Base-by-base conservation (phyloP, 2,113 vertebrate genomes). In the Thalassoma bifasciatum region DNA sequence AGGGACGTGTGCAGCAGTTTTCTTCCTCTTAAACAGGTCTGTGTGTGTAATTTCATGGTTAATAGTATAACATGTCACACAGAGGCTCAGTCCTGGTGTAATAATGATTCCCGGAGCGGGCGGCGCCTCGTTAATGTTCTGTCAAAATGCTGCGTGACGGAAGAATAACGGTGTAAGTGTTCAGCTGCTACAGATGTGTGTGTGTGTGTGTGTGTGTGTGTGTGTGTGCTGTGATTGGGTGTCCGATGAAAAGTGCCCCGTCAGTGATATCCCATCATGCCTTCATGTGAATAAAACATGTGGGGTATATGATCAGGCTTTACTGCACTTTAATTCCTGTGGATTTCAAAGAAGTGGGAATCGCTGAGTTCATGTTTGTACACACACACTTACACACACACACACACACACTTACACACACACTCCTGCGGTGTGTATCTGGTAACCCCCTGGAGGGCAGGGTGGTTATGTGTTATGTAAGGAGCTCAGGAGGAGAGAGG, bases 391-490 rank as follows among this genome's bases (percentile, higher is more conserved):
- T 14, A 60, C 37, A 42, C 21, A 58, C 36, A 64, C 50, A 23
- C 38, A 53, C 44, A 51, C 4, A 49, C 64, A 79, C 42, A 49
- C 68, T 65, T 24, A 4, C 22, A 1, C 52, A 62, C 65, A 59
- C 42, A 46, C 58, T 58, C 65, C 22, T 53, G 61, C 17, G 8
- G 61, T 68, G 75, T 86, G 75, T 66, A 65, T 65, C 56, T 73
- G 46, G 11, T 60, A 77, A 56, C 50, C 84, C 46, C 54, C 75
- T 62, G 62, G 67, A 76, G 89, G 81, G 82, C 66, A 82, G 67
- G 76, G 89, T 81, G 89, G 86, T 88, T 87, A 76, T 84, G 75
- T 77, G 89, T 90, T 92, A 92, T 77, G 83, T 90, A 92, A 91
- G 89, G 65, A 86, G 89, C 86, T 88, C 86, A 84, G 83, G 77